phyloP scores from a whole-genome alignment of 2,888 invertebrate species.

The Apodemia duryi region DNA sequence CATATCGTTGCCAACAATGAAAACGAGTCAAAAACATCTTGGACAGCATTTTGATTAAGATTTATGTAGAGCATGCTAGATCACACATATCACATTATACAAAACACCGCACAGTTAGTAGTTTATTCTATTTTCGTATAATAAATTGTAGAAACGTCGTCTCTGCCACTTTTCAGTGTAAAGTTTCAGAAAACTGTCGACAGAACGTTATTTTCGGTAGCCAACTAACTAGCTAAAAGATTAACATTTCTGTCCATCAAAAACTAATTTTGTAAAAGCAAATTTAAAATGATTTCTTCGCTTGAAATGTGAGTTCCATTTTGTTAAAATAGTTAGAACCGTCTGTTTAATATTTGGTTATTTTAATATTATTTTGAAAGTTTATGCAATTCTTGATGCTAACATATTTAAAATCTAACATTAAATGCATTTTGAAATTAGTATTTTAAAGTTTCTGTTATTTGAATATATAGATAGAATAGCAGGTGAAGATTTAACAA shows the following conservation, averaged over 20 bases:
- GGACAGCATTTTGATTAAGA: conserved; percentile 55
- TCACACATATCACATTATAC: conserved; percentile 51
- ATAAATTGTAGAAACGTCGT: conserved; percentile 44
- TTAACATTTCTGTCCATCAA: conserved; percentile 64
- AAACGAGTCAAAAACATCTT: conserved; percentile 37
- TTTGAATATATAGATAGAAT: no score
- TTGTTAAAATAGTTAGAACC: conserved; percentile 25
- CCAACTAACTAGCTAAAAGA: conserved; percentile 51
- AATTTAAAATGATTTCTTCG: conserved; percentile 32
- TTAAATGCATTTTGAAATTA: no score
- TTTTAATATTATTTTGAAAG: background rate
- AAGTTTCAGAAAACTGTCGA: conserved; percentile 58
- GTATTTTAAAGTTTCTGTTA: no score
- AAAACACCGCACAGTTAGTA: conserved; percentile 40
- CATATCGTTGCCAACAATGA: conserved; percentile 29
- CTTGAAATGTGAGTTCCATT: conserved; percentile 36
- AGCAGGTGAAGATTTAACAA: no score
- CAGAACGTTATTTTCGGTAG: conserved; percentile 58
- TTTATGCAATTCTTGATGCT: background rate
- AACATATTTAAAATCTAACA: background rate
- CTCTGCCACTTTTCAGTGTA: conserved; percentile 57
- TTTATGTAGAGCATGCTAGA: conserved; percentile 57
- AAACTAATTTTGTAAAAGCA: conserved; percentile 51
- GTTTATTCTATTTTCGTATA: conserved; percentile 53
- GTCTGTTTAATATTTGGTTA: background rate